phyloP scores from a whole-genome alignment of 2,113 vertebrate genomes.

The Rattus norvegicus region GRCr8 NC_086020.1:195397501-195398000 shows the following conservation, averaged over 20 bases:
- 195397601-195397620: background rate
- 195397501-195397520: slow-evolving; percentile 19
- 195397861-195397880: background rate
- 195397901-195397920: background rate
- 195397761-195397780: background rate
- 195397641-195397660: background rate
- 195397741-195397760: background rate
- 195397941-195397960: background rate
- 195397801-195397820: background rate
- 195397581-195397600: background rate
- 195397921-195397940: background rate
- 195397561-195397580: background rate
- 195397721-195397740: background rate
- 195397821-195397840: background rate
- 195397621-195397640: background rate
- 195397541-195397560: background rate
- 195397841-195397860: background rate
- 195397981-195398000: background rate
- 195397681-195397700: background rate
- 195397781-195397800: background rate
- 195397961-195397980: background rate
- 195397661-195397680: background rate
- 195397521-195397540: background rate
- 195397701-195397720: no score
- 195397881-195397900: background rate